phyloP scores from a whole-genome alignment of 2,888 invertebrate genomes.

The Thereva unica region DNA sequence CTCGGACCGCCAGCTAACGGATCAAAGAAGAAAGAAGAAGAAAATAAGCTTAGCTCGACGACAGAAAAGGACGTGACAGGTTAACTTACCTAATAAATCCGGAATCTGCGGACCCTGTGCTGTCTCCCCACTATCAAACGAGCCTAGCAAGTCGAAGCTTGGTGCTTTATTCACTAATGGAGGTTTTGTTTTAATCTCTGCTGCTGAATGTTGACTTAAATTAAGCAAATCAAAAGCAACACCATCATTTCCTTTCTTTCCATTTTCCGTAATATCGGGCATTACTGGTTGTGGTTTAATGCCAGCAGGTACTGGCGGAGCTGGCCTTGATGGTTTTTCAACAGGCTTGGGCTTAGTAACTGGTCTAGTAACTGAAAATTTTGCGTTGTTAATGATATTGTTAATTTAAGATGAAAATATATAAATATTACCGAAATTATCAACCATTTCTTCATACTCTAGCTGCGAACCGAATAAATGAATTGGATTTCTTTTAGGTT shows the following conservation, averaged over 20 bases:
- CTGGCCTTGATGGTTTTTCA: conserved; percentile 47
- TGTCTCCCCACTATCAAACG: conserved; percentile 53
- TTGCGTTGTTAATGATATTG: too few relatives aligned
- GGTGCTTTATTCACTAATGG: conserved; percentile 54
- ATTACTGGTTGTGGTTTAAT: conserved; percentile 38
- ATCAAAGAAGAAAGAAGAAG: too few relatives aligned
- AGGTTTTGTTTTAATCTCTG: conserved; percentile 47
- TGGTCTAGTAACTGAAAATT: conserved; percentile 59
- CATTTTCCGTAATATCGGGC: conserved; percentile 54
- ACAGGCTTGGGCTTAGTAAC: conserved; percentile 45
- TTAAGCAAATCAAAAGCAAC: conserved; percentile 64
- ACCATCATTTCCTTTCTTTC: conserved; percentile 44
- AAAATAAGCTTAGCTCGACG: too few relatives aligned
- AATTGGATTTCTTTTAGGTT: conserved; percentile 62
- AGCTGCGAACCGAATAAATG: conserved; percentile 73
- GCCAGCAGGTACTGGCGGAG: conserved; percentile 44
- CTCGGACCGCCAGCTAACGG: too few relatives aligned
- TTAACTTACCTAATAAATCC: conserved; percentile 52
- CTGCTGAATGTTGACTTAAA: conserved; percentile 54
- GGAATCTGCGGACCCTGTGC: conserved; percentile 52
- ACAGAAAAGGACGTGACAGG: too few relatives aligned
- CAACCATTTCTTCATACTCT: conserved; percentile 81
- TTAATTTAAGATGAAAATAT: background rate
- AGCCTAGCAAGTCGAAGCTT: conserved; percentile 66
- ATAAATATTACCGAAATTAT: conserved; percentile 72